These are phyloP conservation scores for Lasiurus cinereus DNA, from an alignment of 2,113 vertebrate genomes.

Conservation along the genomic window DNA sequence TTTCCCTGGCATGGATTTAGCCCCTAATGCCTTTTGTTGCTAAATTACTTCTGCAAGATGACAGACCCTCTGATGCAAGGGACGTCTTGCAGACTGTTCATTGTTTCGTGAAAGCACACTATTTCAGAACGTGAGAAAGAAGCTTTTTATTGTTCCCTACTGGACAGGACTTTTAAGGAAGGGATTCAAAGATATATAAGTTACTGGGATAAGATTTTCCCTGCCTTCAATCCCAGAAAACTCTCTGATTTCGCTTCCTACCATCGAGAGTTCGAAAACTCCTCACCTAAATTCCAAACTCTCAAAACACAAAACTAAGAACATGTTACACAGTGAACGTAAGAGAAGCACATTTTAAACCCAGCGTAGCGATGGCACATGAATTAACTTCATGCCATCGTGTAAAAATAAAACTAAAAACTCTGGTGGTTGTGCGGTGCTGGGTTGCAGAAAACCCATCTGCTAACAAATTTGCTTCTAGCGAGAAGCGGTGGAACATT, in stretches of 20 bases:
- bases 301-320: background rate
- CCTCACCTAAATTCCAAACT: background rate
- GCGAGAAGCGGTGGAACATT: constrained; percentile 20
- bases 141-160: background rate
- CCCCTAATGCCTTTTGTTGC: background rate
- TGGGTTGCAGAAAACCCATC: constrained; percentile 72
- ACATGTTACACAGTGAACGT: background rate
- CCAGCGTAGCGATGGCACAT: background rate
- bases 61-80: background rate
- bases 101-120: background rate
- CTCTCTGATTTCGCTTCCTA: background rate
- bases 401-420: constrained; percentile 24
- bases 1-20: background rate
- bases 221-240: background rate
- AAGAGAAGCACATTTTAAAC: background rate
- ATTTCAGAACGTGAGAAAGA: background rate
- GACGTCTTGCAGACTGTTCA: background rate
- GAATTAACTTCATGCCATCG: background rate
- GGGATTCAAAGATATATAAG: background rate
- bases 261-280: background rate
- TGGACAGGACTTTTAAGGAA: background rate
- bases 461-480: constrained; percentile 67
- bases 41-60: background rate
- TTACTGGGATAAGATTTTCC: background rate
- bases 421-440: background rate